These are phyloP conservation scores for Drosophila buzzatii DNA, from an alignment of 2,888 invertebrate genomes.

Conservation along the genomic window DNA sequence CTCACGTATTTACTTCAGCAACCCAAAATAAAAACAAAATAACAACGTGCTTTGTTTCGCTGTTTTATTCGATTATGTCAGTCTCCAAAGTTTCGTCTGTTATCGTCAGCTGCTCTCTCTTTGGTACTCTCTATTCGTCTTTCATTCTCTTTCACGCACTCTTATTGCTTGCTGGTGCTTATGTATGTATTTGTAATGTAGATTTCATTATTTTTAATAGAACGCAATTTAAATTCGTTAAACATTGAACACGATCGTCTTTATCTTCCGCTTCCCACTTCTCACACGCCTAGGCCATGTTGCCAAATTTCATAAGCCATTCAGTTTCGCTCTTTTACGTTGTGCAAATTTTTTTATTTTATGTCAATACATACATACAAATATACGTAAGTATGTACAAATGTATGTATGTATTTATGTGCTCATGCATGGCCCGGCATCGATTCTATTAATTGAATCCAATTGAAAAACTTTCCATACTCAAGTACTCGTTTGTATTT, in stretches of 20 bases:
- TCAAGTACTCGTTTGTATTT: constrained; percentile 18
- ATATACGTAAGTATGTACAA: background rate
- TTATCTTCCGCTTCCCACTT: constrained; percentile 36
- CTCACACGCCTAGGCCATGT: constrained; percentile 20
- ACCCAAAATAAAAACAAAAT: constrained; percentile 62
- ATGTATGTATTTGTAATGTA: constrained; percentile 37
- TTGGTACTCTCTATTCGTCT: background rate
- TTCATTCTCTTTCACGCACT: constrained; percentile 25
- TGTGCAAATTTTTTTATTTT: constrained; percentile 21
- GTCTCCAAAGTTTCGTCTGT: constrained; percentile 40
- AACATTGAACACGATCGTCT: constrained; percentile 42
- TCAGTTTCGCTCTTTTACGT: constrained; percentile 13
- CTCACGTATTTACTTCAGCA: constrained; percentile 22
- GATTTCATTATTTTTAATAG: constrained; percentile 64
- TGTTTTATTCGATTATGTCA: constrained; percentile 59
- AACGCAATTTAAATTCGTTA: constrained; percentile 70
- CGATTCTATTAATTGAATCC: constrained; percentile 43
- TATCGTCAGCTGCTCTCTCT: constrained; percentile 34
- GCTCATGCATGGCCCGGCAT: background rate
- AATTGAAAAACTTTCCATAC: constrained; percentile 51
- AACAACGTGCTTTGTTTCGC: constrained; percentile 46
- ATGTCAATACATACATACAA: background rate
- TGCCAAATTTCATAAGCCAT: constrained; percentile 30
- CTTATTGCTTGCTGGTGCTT: constrained; percentile 9
- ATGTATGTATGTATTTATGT: background rate